Conservation (phyloP, 2,797 vertebrate genomes). For the Paedocypris micromegethes region DNA sequence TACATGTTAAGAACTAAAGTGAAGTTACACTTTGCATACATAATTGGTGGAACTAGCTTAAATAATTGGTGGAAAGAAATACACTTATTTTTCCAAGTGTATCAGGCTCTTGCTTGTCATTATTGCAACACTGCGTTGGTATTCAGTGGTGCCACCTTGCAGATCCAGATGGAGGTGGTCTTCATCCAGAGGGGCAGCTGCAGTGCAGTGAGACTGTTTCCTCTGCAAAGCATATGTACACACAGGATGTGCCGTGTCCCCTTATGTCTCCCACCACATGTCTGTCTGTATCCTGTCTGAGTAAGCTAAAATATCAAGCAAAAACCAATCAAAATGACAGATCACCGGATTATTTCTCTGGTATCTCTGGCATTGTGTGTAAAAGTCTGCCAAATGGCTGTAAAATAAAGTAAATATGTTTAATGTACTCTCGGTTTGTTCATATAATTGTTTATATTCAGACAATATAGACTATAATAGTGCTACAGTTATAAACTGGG, state of each 20-base stretch:
- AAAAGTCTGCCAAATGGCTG: background rate
- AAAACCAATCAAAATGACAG: constrained; percentile 38
- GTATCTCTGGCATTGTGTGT: background rate
- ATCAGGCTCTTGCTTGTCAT: constrained; percentile 47
- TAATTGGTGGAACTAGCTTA: too few relatives aligned
- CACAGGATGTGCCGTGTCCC: constrained; percentile 57
- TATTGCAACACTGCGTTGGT: constrained; percentile 44
- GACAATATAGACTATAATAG: too few relatives aligned
- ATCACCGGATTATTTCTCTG: constrained; percentile 23
- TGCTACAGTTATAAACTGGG: too few relatives aligned
- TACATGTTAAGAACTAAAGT: too few relatives aligned
- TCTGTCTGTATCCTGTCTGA: constrained; percentile 50
- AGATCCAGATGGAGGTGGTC: constrained; percentile 58
- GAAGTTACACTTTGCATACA: too few relatives aligned
- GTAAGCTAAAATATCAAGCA: constrained; percentile 30
- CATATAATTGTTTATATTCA: too few relatives aligned
- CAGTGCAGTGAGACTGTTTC: constrained; percentile 37
- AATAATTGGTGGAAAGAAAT: too few relatives aligned
- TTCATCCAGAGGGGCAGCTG: constrained; percentile 54
- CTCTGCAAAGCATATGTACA: constrained; percentile 60
- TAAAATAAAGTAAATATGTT: background rate
- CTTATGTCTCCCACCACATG: constrained; percentile 53
- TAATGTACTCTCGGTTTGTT: too few relatives aligned
- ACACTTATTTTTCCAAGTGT: too few relatives aligned
- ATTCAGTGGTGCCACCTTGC: constrained; percentile 49